Conservation (phyloP, 2,888 invertebrate genomes). For the Syrista parreyssii region DNA sequence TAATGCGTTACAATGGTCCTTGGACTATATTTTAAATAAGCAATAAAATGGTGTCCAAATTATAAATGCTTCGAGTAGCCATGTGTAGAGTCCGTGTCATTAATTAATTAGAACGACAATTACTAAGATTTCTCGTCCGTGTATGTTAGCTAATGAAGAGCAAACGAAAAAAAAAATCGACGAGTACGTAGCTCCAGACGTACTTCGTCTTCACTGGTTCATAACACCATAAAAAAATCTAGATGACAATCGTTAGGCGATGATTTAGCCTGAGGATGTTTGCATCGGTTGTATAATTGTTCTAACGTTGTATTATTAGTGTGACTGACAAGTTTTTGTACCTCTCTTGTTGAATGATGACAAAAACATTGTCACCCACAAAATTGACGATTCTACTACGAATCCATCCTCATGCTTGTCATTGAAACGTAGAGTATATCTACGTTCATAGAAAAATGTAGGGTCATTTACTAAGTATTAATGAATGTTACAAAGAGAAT, state of each 20-base stretch:
- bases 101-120: background rate
- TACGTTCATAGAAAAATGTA: background rate
- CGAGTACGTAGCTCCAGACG: background rate
- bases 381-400: background rate
- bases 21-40: background rate
- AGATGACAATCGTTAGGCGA: conserved; percentile 19
- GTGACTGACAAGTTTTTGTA: no score
- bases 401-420: background rate
- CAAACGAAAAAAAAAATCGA: background rate
- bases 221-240: conserved; percentile 20
- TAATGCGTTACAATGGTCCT: no score
- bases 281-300: no score
- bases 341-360: no score
- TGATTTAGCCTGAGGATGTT: background rate
- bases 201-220: conserved; percentile 18
- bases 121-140: background rate
- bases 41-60: conserved; percentile 5
- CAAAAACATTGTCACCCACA: background rate
- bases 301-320: no score
- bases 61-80: conserved; percentile 1
- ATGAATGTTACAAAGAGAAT: conserved; percentile 27
- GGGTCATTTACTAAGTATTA: conserved; percentile 1
- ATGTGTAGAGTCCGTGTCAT: conserved; percentile 2
- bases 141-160: conserved; percentile 5
- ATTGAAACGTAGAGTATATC: conserved; percentile 1